Percentiles rank a stretch among this genome's conserved stretches.
These are phyloP conservation scores for Listronotus bonariensis DNA, from an alignment of 1,140 invertebrate genomes.

Conservation along the genomic window DNA sequence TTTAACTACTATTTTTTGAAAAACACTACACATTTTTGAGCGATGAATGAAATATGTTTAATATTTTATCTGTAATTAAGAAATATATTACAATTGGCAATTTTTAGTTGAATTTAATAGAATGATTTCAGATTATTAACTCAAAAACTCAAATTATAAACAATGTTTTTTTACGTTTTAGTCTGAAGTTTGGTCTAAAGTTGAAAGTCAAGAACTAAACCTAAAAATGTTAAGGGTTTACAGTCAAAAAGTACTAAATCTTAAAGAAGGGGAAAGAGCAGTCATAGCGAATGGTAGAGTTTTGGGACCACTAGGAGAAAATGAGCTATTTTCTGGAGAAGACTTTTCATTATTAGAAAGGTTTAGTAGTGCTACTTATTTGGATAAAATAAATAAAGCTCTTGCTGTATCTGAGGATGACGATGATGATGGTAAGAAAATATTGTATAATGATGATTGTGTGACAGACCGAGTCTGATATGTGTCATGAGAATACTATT, in stretches of 20 bases:
- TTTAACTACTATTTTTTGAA: no score
- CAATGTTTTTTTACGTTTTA: conserved; percentile 32
- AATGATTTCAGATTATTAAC: no score
- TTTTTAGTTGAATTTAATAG: no score
- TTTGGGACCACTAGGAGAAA: conserved; percentile 78
- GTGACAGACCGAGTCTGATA: no score
- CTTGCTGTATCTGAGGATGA: conserved; percentile 60
- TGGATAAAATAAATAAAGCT: conserved; percentile 75
- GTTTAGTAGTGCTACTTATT: conserved; percentile 72
- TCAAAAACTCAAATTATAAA: no score
- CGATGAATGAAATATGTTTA: no score
- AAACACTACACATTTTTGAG: no score
- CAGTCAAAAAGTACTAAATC: conserved; percentile 61
- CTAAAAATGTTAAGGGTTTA: conserved; percentile 67
- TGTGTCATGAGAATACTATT: no score
- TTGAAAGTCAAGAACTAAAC: conserved; percentile 57
- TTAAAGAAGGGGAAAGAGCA: conserved; percentile 64
- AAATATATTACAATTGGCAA: no score
- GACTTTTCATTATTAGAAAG: conserved; percentile 92
- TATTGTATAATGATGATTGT: no score
- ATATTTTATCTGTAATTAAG: no score
- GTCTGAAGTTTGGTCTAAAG: conserved; percentile 46
- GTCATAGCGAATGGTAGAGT: conserved; percentile 90
- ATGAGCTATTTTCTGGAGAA: conserved; percentile 84
- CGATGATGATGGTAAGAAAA: conserved; percentile 58